Evolutionary conservation across 2,797 vertebrate genomes (phyloP).

Genomic region (Chelonia mydas): DNA sequence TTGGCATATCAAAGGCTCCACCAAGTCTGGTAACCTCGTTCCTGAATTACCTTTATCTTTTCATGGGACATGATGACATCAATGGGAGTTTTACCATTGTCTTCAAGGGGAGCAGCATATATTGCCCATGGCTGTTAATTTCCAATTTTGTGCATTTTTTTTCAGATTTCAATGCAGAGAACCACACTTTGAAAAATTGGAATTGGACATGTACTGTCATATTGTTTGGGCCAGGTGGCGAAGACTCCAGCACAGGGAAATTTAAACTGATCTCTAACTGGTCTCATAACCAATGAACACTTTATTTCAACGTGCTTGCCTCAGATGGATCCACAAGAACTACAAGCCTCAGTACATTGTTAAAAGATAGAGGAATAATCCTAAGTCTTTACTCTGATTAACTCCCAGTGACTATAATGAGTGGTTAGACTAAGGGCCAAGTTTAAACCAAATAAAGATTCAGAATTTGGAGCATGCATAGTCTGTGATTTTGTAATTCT

Average conservation of each 20-base stretch:
- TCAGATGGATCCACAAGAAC: neutral
- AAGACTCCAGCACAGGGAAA: neutral
- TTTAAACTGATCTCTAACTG: neutral
- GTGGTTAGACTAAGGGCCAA: neutral
- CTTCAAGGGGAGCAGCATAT: neutral
- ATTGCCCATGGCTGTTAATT: neutral
- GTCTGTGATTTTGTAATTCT: slow-evolving; percentile 27
- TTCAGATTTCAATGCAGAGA: neutral
- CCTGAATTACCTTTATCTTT: neutral
- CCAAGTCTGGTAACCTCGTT: neutral
- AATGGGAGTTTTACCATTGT: neutral
- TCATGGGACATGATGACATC: neutral
- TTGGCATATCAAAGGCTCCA: neutral
- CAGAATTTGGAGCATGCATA: slow-evolving; percentile 13
- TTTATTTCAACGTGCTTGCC: neutral
- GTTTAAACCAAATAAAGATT: neutral
- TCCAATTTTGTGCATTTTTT: neutral
- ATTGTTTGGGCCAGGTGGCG: neutral
- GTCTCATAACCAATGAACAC: neutral
- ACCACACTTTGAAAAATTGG: neutral
- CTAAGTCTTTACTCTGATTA: neutral
- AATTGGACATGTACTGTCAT: neutral
- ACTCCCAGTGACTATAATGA: neutral
- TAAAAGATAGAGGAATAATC: neutral
- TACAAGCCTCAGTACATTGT: accelerated